Percentiles rank a stretch among this genome's conserved stretches.
Evolutionary conservation across 2,113 vertebrate species (phyloP).

Genomic region (Pyrgilauda ruficollis): DNA sequence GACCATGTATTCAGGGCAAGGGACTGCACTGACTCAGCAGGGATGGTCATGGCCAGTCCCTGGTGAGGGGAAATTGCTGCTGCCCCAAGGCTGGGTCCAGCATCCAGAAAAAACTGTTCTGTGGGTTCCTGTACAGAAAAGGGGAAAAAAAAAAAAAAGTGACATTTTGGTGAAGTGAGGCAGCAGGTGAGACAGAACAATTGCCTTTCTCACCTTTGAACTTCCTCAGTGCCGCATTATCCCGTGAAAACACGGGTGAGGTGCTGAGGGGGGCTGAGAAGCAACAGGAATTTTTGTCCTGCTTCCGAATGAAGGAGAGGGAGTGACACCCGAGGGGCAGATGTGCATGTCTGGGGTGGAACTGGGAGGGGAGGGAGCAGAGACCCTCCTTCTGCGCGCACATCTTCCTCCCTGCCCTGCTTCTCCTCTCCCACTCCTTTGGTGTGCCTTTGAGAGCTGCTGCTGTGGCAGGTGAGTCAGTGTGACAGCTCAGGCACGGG

Average conservation of each 20-base stretch:
- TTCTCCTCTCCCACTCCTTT: neutral
- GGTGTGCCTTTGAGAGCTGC: neutral
- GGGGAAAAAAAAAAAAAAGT: neutral
- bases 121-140: neutral
- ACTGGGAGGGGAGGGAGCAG: neutral
- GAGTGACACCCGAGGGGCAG: accelerated
- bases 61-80: neutral
- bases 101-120: neutral
- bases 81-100: neutral
- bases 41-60: accelerated
- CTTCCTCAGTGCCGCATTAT: accelerated
- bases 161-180: neutral
- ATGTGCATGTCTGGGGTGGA: neutral
- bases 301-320: neutral
- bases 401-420: neutral
- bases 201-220: neutral
- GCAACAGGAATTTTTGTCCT: neutral
- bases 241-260: neutral
- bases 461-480: slow-evolving; percentile 58
- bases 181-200: neutral
- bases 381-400: neutral
- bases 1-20: accelerated
- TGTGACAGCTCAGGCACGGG: slow-evolving; percentile 51
- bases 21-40: too few species aligned
- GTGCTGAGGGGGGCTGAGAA: neutral